These are phyloP conservation scores for Chymomyza caudatula DNA, from an alignment of 2,888 invertebrate genomes.

Conservation along the genomic window DNA sequence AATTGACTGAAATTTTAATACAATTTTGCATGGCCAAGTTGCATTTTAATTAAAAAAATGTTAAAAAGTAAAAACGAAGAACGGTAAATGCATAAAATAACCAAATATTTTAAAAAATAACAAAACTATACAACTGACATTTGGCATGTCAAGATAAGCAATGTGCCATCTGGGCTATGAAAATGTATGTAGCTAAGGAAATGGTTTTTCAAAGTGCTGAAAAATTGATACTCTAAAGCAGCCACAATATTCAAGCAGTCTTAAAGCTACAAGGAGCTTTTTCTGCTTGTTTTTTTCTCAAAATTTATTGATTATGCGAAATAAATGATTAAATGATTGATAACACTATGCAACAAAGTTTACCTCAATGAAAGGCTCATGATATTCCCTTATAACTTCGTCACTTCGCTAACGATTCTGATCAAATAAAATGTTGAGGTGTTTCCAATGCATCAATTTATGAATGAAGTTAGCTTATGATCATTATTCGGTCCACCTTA, in stretches of 20 bases:
- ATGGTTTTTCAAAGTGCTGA: neutral
- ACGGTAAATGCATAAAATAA: neutral
- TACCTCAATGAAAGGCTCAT: too few species aligned
- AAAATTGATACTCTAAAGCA: constrained; percentile 1
- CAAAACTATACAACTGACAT: neutral
- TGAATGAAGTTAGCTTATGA: too few species aligned
- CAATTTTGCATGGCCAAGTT: constrained; percentile 40
- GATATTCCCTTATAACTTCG: too few species aligned
- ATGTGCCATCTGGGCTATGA: neutral
- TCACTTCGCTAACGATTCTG: too few species aligned
- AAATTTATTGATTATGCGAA: too few species aligned
- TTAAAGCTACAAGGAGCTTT: neutral
- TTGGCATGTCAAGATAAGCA: neutral
- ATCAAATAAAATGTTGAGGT: too few species aligned
- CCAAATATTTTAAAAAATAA: constrained; percentile 10
- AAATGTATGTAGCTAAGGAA: neutral
- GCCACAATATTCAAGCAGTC: too few species aligned
- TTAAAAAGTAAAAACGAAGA: constrained; percentile 1
- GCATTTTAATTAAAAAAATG: constrained; percentile 49
- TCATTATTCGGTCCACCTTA: too few species aligned
- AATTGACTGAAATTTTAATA: constrained; percentile 54
- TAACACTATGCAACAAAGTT: too few species aligned
- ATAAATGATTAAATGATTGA: too few species aligned
- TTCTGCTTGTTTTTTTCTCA: neutral
- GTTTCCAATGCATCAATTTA: too few species aligned